Evolutionary conservation across 64 coral and sea anemone genomes (phyloP).

Genomic region (Montipora foliosa): DNA sequence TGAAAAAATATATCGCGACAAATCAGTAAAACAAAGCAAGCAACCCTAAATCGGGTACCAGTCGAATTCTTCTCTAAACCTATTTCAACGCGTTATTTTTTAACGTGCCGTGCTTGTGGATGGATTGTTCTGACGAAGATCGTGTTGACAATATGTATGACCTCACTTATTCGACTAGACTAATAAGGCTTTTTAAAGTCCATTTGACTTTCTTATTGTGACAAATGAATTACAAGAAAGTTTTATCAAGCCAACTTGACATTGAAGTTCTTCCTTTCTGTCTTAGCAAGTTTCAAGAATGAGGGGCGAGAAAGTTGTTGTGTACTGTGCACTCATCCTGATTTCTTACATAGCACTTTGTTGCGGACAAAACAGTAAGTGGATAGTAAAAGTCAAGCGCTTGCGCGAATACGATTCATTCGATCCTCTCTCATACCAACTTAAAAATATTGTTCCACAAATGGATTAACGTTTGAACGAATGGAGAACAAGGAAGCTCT

Average conservation of each 20-base stretch:
- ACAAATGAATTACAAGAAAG: background rate
- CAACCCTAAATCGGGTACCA: background rate
- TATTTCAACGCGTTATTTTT: background rate
- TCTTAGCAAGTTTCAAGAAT: conserved; percentile 22
- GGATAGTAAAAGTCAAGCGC: background rate
- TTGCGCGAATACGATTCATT: background rate
- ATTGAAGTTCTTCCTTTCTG: background rate
- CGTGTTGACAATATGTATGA: background rate
- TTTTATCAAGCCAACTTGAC: background rate
- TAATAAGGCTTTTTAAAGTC: background rate
- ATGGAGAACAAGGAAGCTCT: background rate
- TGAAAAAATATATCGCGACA: background rate
- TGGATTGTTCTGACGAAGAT: background rate
- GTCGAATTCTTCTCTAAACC: conserved; percentile 2
- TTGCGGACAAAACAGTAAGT: conserved; percentile 16
- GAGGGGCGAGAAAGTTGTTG: conserved; percentile 26
- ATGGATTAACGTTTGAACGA: background rate
- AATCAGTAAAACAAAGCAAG: background rate
- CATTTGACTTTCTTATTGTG: conserved; percentile 13
- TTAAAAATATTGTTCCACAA: background rate
- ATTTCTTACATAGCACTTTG: background rate
- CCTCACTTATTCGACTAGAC: background rate
- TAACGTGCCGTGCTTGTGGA: conserved; percentile 25
- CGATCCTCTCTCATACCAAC: background rate
- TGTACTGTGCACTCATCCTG: conserved; percentile 5